Percentiles rank a stretch among this genome's conserved stretches.
Conservation (phyloP, 1,140 invertebrate genomes). For the Drosophila seguyi region DNA sequence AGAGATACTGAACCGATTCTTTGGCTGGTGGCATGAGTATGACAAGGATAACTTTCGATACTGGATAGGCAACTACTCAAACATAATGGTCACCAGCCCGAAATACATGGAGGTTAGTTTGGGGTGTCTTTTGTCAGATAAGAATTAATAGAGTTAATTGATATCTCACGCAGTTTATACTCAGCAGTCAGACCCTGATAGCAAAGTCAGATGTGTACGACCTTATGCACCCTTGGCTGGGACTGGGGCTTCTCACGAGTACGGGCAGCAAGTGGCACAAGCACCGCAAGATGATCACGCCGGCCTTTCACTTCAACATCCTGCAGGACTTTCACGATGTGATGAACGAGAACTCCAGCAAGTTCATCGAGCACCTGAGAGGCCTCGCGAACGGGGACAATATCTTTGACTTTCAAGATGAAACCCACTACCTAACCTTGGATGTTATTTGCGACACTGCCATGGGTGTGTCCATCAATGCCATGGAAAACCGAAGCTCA, state of each 20-base stretch:
- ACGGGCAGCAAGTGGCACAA: constrained; percentile 74
- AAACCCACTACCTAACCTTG: constrained; percentile 68
- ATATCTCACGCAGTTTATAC: constrained; percentile 40
- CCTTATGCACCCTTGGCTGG: constrained; percentile 85
- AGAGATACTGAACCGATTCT: constrained; percentile 68
- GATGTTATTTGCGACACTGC: constrained; percentile 80
- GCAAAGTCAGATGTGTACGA: constrained; percentile 78
- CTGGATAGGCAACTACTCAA: constrained; percentile 67
- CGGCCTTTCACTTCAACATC: constrained; percentile 94
- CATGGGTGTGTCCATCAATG: constrained; percentile 78
- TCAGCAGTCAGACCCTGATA: constrained; percentile 66
- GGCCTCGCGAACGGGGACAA: constrained; percentile 42
- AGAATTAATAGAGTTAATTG: neutral
- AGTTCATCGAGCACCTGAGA: constrained; percentile 87
- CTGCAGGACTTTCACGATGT: constrained; percentile 90
- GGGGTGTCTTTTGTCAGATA: neutral
- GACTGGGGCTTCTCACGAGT: constrained; percentile 83
- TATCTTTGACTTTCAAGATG: constrained; percentile 74
- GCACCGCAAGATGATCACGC: constrained; percentile 88
- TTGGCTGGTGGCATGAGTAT: constrained; percentile 67
- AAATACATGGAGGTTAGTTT: constrained; percentile 74
- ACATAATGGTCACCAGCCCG: constrained; percentile 60
- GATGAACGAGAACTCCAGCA: constrained; percentile 89
- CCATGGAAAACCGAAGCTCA: constrained; percentile 67
- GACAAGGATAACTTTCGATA: constrained; percentile 59